Base-by-base conservation (phyloP, 2,797 vertebrate species). In the Synanceia verrucosa region DNA sequence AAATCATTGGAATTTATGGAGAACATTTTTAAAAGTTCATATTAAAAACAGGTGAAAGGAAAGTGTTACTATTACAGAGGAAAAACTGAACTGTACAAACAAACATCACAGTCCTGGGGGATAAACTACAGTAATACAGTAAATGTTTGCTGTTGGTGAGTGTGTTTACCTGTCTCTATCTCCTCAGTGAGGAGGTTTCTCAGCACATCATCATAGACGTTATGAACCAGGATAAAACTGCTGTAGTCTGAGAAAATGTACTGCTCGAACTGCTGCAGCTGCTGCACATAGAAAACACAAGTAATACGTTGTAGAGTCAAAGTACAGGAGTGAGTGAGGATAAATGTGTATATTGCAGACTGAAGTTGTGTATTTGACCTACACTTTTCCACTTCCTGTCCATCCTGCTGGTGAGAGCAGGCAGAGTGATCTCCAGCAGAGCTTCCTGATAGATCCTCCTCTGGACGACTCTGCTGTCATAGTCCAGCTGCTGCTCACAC, bases 201-300 rank as follows among this genome's bases (percentile, higher is more conserved):
- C 47, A 98, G 91, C 66, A 97, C 94, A 63, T 96, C 94, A 55
- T 97, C 95, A 0, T 97, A 97, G 65, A 97, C 90, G 0, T 97
- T 97, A 69, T 95, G 96, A 68, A 97, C 94, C 68, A 97, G 94
- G 73, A 98, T 95, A 73, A 97, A 95, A 0, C 88, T 94, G 59
- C 94, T 95, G 78, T 96, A 96, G 87, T 98, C 97, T 11, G 96
- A 94, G 76, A 96, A 98, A 71, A 98, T 95, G 87, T 94, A 96
- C 84, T 98, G 95, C 76, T 98, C 97, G 0, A 95, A 97, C 59
- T 93, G 95, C 87, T 96, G 95, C 73, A 97, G 93, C 86, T 97
- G 95, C 97, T 98, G 83, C 18, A 65, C 37, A 64, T 29, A 84
- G 24, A 80, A 21, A 65, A 59, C 3, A 70, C 29, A 28, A 0